Evolutionary conservation across 2,113 vertebrate genomes (phyloP).

Genomic region (Colistium nudipinnis): DNA sequence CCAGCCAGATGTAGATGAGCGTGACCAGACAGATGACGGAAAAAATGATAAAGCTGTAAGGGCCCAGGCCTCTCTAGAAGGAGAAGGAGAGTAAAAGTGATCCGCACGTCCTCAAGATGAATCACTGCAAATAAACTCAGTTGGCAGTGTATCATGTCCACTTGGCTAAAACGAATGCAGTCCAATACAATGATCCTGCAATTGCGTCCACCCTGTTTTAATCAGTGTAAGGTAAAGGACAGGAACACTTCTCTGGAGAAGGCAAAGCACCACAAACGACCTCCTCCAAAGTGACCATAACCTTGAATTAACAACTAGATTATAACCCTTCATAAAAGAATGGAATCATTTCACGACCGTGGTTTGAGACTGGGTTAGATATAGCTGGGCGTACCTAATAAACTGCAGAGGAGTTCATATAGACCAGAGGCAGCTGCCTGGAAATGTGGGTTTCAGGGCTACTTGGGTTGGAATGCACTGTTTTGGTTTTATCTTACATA

Average conservation of each 20-base stretch:
- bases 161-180: background rate
- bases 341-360: no score
- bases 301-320: no score
- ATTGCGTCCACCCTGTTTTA: background rate
- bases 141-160: background rate
- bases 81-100: constrained; percentile 36
- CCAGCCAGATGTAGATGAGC: constrained; percentile 84
- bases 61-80: constrained; percentile 83
- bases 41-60: constrained; percentile 92
- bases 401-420: background rate
- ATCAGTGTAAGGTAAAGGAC: no score
- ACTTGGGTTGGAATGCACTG: constrained; percentile 5
- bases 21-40: constrained; percentile 84
- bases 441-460: constrained; percentile 2
- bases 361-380: background rate
- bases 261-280: no score
- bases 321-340: no score
- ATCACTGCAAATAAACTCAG: background rate
- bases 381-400: background rate
- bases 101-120: constrained; percentile 3
- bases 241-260: no score
- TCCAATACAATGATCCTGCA: no score
- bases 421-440: background rate
- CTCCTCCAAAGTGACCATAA: no score
- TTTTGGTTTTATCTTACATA: background rate